Base-by-base conservation (phyloP, 2,797 vertebrate species). In the Gadopsis bispinosus region DNA sequence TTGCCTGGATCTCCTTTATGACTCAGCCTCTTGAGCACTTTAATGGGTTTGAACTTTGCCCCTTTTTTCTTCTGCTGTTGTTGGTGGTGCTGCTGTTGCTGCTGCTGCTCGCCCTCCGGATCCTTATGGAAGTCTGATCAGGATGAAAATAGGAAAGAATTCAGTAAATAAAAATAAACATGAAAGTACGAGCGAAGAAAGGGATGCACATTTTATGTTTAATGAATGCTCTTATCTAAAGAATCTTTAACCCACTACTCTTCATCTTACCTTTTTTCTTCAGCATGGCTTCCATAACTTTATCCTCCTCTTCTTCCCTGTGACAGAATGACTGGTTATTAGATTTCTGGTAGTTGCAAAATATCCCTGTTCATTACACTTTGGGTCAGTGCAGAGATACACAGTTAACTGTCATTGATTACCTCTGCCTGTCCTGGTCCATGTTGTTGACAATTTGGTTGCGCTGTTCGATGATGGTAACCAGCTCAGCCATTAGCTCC, bases 231-330 rank as follows among this genome's bases (percentile, higher is more conserved):
- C 16, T 22, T 1, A 11, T 37, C 26, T 63, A 4, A 29, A 63
- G 26, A 47, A 35, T 19, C 1, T 61, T 69, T 26, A 33, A 64
- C 29, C 22, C 16, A 9, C 37, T 50, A 12, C 14, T 33, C 19
- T 6, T 50, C 13, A 50, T 80, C 91, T 87, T 89, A 99, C 98
- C 98, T 97, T 99, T 99, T 91, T 95, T 98, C 94, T 95, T 97
- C 86, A 99, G 93, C 97, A 99, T 97, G 85, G 96, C 97, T 85
- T 97, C 97, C 93, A 99, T 89, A 65, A 99, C 93, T 94, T 98
- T 99, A 88, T 99, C 98, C 82, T 99, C 98, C 73, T 99, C 98
- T 91, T 99, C 97, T 76, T 99, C 98, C 95, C 98, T 99, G 93
- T 83, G 75, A 83, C 58, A 89, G 20, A 85, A 20, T 0, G 12